Base-by-base conservation (phyloP, 2,797 vertebrate genomes). In the Spea hammondii region DNA sequence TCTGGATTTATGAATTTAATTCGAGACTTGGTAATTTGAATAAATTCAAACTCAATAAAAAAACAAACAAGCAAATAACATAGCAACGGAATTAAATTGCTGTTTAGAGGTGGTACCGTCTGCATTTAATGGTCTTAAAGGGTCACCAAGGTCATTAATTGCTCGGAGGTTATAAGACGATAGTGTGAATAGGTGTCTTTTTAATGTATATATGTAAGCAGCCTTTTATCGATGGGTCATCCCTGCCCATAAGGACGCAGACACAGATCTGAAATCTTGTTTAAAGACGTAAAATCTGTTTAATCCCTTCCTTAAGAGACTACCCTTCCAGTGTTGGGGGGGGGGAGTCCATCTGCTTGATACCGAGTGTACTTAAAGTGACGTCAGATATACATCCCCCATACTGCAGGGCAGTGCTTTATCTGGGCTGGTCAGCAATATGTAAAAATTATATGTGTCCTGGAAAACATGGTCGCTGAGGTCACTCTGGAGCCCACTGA, bases 301-400 rank as follows among this genome's bases (percentile, higher is more conserved):
- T 92, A 92, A 91, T 92, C 90, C 88, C 86, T 88, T 90, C 85
- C 86, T 88, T 89, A 91, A 89, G 89, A 91, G 89, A 86, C 87
- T 89, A 87, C 32, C 89, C 88, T 86, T 89, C 86, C 89, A 89
- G 17, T 17, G n/a, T n/a, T n/a, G 89, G 89, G 88, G 89, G 89
- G 67, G 88, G 91, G 90, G 90, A 88, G 90, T 88, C 92, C 91
- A 92, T 91, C 91, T 93, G 91, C 87, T 89, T 89, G 87, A 85
- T 86, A 86, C 88, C 92, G 91, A 91, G 90, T 91, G 91, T 92
- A 89, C 89, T 45, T 6, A 50, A 57, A 44, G 67, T 60, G 60
- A 60, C 68, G 53, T 32, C 74, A 68, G 50, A 64, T 60, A 45
- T 9, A 3, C 57, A 4, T 14, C 32, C 32, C 32, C 32, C 32